Percentiles rank a stretch among this genome's conserved stretches.
Conservation (phyloP, 2,797 vertebrate genomes). For the Cirrhinus molitorella region DNA sequence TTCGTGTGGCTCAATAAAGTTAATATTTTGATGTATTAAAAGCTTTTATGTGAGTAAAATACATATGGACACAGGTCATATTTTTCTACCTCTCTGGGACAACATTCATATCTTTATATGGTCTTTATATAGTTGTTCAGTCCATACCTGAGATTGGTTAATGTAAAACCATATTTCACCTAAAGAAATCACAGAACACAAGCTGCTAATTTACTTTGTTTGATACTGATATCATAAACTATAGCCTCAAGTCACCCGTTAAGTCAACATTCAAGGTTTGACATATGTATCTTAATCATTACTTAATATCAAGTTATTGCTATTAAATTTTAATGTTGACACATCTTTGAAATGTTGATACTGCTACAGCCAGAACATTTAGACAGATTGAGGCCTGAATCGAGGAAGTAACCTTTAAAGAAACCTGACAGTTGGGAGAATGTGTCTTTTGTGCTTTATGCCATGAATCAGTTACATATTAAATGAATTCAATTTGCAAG, state of each 20-base stretch:
- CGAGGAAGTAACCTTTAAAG: slow-evolving; percentile 18
- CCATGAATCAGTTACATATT: slow-evolving; percentile 28
- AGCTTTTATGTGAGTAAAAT: slow-evolving; percentile 5
- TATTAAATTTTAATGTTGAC: not conserved
- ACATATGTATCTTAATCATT: not conserved
- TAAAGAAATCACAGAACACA: not conserved
- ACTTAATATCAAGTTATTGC: not conserved
- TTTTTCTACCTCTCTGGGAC: not conserved
- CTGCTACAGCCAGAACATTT: not conserved
- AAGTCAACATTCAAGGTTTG: not conserved
- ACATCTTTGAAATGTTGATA: not conserved
- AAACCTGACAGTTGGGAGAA: not conserved
- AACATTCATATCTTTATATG: not conserved
- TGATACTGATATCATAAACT: not conserved
- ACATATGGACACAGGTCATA: not conserved
- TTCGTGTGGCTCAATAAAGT: slow-evolving; percentile 64
- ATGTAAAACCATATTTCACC: not conserved
- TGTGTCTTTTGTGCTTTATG: slow-evolving; percentile 1
- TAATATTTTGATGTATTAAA: slow-evolving; percentile 43
- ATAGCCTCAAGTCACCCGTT: not conserved
- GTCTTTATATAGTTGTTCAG: not conserved
- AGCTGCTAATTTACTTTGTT: not conserved
- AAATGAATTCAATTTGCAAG: slow-evolving; percentile 4
- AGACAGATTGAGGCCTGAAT: not conserved
- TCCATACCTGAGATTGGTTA: not conserved